These are phyloP conservation scores for Nemurella pictetii DNA, from an alignment of 2,888 invertebrate species.

Conservation along the genomic window DNA sequence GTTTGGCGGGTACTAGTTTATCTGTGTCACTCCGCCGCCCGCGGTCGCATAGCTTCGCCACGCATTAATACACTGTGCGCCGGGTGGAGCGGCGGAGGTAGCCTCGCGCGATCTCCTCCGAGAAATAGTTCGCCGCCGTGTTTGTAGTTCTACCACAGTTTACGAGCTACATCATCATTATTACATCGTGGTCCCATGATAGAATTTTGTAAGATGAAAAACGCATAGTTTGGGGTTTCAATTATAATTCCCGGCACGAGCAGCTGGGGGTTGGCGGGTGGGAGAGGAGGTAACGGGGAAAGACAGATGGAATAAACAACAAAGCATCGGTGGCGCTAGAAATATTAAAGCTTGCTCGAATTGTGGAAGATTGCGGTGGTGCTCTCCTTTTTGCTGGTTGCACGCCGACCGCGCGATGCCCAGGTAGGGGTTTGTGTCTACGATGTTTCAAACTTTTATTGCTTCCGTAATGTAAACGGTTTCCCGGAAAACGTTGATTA, in stretches of 20 bases:
- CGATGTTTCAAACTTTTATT: background rate
- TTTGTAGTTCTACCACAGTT: background rate
- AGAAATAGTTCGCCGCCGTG: background rate
- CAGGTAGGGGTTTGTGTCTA: background rate
- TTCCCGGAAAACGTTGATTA: too few species aligned
- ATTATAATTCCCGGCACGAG: slow-evolving; percentile 23
- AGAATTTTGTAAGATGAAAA: slow-evolving; percentile 16
- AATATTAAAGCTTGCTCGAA: background rate
- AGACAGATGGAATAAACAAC: background rate
- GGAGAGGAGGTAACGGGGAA: too few species aligned
- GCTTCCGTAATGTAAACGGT: background rate
- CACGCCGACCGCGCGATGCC: background rate
- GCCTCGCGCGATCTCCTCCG: background rate
- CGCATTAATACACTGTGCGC: background rate
- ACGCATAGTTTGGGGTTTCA: slow-evolving; percentile 23
- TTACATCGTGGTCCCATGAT: background rate
- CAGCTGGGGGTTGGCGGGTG: background rate
- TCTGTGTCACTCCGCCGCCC: slow-evolving; percentile 28
- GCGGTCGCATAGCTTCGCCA: background rate
- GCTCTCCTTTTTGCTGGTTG: background rate
- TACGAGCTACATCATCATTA: background rate
- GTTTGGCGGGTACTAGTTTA: slow-evolving; percentile 26
- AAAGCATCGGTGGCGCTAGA: background rate
- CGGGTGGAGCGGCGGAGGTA: background rate
- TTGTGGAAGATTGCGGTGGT: background rate